These are phyloP conservation scores for Malthinus seriepunctatus DNA, from an alignment of 2,888 invertebrate genomes.

Conservation along the genomic window DNA sequence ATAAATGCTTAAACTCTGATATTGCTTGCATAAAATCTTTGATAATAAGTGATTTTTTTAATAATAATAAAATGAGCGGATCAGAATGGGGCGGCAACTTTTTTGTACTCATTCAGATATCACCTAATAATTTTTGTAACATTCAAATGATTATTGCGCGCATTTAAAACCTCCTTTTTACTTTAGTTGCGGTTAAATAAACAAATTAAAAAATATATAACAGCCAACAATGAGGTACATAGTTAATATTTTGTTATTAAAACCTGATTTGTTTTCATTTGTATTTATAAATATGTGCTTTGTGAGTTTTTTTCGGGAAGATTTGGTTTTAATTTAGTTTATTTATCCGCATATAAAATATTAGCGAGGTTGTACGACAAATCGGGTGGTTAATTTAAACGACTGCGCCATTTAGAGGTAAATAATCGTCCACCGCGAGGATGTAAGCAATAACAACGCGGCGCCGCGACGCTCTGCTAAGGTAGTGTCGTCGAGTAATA, in stretches of 20 bases:
- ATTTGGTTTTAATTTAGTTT: neutral
- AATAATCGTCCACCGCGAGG: conserved; percentile 36
- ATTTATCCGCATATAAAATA: neutral
- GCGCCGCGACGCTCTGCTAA: conserved; percentile 49
- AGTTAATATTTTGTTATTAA: neutral
- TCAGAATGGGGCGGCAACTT: conserved; percentile 46
- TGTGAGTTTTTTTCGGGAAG: neutral
- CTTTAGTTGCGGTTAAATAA: neutral
- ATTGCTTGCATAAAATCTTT: conserved; percentile 53
- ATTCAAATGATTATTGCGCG: conserved; percentile 15
- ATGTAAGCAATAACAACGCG: conserved; percentile 44
- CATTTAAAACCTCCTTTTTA: neutral
- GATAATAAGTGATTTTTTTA: conserved; percentile 45
- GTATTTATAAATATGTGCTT: conserved; percentile 1
- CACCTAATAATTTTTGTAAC: conserved; percentile 49
- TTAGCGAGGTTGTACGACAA: neutral
- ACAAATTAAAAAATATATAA: conserved; percentile 5
- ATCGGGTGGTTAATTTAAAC: neutral
- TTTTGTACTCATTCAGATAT: conserved; percentile 54
- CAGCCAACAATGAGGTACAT: conserved; percentile 3
- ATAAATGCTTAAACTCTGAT: conserved; percentile 46
- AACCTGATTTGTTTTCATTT: neutral
- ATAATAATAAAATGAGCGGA: conserved; percentile 44
- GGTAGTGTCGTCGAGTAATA: conserved; percentile 50
- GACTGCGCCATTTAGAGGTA: conserved; percentile 9